phyloP scores from a whole-genome alignment of 2,797 vertebrate species.

The Pteronotus mesoamericanus region DNA sequence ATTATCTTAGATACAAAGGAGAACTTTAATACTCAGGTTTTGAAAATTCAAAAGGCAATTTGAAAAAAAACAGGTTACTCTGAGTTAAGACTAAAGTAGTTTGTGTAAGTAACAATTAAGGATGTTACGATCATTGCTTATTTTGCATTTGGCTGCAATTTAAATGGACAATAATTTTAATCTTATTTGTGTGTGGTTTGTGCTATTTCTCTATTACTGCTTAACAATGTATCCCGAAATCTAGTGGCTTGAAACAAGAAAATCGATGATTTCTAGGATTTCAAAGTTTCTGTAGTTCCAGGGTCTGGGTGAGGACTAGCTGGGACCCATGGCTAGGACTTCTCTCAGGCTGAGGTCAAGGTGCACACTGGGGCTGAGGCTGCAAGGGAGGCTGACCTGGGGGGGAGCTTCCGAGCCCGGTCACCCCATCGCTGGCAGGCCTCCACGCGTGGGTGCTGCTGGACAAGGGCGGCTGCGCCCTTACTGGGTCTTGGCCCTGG shows the following conservation, averaged over 20 bases:
- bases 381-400: too few relatives aligned
- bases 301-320: neutral
- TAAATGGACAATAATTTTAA: neutral
- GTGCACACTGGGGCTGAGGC: accelerated
- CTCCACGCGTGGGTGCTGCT: neutral
- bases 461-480: neutral
- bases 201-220: neutral
- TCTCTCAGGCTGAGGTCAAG: neutral
- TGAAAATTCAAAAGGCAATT: neutral
- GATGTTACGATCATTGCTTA: neutral
- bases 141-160: neutral
- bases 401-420: neutral
- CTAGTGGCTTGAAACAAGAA: neutral
- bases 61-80: neutral
- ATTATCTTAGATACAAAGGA: neutral
- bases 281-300: neutral
- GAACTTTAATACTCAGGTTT: neutral
- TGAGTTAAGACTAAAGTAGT: neutral
- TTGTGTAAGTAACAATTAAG: neutral
- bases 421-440: neutral
- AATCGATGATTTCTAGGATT: neutral
- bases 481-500: neutral
- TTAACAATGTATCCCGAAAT: neutral
- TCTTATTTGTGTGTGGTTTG: neutral
- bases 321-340: neutral